Evolutionary conservation across 2,113 vertebrate genomes (phyloP).

Genomic region (Antennarius striatus): DNA sequence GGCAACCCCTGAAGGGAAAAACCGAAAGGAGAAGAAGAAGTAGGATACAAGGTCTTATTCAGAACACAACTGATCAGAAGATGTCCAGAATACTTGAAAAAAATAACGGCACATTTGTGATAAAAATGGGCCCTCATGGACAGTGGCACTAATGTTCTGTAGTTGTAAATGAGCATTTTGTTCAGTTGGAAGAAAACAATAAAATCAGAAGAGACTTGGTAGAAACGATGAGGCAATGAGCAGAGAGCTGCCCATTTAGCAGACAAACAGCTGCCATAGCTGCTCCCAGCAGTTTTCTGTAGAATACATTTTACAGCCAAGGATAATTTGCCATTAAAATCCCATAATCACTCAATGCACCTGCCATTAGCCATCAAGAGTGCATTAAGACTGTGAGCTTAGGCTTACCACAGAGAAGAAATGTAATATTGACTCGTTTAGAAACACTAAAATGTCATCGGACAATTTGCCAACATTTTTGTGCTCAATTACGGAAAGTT

Average conservation of each 20-base stretch:
- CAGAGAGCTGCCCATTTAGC: conserved; percentile 37
- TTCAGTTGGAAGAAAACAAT: too few relatives aligned
- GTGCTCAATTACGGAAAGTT: conserved; percentile 2
- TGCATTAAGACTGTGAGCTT: conserved; percentile 62
- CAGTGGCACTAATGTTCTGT: too few relatives aligned
- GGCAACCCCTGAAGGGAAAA: too few relatives aligned
- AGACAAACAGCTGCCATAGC: conserved; percentile 54
- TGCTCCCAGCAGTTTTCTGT: conserved; percentile 53
- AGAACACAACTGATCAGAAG: not conserved
- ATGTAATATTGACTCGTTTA: conserved; percentile 27
- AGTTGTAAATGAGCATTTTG: too few relatives aligned
- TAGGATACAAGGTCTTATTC: too few relatives aligned
- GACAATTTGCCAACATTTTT: conserved; percentile 22
- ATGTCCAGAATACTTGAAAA: too few relatives aligned
- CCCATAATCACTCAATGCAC: conserved; percentile 76
- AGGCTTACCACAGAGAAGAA: conserved; percentile 22
- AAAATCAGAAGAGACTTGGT: too few relatives aligned
- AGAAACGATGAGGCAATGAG: conserved; percentile 14
- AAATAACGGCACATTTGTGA: too few relatives aligned
- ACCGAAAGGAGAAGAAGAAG: too few relatives aligned
- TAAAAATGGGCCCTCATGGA: too few relatives aligned
- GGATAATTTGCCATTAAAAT: conserved; percentile 78
- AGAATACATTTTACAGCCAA: conserved; percentile 63
- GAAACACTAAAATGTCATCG: conserved; percentile 4
- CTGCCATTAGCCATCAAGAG: conserved; percentile 72